These are phyloP conservation scores for Meloe dianella DNA, from an alignment of 2,888 invertebrate genomes.

Conservation along the genomic window DNA sequence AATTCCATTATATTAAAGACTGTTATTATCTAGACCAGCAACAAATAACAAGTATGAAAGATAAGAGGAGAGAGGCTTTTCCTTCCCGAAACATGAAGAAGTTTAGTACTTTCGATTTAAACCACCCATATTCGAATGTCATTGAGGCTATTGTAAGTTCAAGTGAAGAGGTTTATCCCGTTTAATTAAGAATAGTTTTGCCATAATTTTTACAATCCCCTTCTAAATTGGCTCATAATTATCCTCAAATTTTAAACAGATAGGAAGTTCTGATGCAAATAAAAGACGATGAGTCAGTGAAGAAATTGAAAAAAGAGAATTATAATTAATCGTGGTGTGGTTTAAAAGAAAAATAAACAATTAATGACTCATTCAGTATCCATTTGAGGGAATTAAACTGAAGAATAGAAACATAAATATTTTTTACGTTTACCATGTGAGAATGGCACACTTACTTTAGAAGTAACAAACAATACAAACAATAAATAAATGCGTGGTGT, in stretches of 20 bases:
- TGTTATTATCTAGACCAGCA: too few species aligned
- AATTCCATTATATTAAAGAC: too few species aligned
- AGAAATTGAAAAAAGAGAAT: neutral
- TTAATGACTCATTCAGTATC: slow-evolving; percentile 5
- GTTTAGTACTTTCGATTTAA: too few species aligned
- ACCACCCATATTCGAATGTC: too few species aligned
- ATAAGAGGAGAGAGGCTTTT: too few species aligned
- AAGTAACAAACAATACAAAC: neutral
- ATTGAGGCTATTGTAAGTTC: too few species aligned
- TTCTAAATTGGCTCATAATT: neutral
- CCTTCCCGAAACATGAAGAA: too few species aligned
- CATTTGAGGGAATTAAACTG: neutral
- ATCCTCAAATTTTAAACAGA: neutral
- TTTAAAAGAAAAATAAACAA: neutral
- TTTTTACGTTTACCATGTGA: neutral
- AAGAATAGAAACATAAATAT: neutral
- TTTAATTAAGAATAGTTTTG: too few species aligned
- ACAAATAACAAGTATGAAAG: too few species aligned
- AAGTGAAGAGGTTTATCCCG: neutral
- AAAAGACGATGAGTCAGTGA: neutral
- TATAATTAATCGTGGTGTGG: slow-evolving; percentile 1
- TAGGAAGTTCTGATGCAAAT: neutral
- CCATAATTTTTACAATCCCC: neutral
- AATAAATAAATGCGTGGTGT: neutral
- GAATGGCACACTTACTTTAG: neutral